Conservation (phyloP, 2,888 invertebrate genomes). For the Microchrysa polita region DNA sequence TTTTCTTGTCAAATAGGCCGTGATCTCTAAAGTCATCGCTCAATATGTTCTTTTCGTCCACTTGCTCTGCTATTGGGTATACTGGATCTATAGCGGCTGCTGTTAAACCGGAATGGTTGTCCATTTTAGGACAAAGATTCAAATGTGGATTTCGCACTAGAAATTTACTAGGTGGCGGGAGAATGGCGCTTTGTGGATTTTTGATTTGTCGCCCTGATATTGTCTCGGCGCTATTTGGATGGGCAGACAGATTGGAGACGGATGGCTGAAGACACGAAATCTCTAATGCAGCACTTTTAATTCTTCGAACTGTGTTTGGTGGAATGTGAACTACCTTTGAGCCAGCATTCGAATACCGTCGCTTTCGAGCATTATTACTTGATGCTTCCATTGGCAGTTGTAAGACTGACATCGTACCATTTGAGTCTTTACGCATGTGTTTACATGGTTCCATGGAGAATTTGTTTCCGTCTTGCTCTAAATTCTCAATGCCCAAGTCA, state of each 20-base stretch:
- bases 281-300: constrained; percentile 77
- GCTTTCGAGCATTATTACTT: constrained; percentile 47
- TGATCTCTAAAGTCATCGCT: constrained; percentile 66
- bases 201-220: constrained; percentile 73
- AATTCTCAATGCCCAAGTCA: constrained; percentile 63
- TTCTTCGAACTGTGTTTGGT: constrained; percentile 68
- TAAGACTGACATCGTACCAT: constrained; percentile 72
- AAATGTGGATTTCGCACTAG: constrained; percentile 76
- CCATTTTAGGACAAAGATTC: constrained; percentile 71
- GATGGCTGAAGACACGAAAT: constrained; percentile 76
- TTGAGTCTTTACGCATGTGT: constrained; percentile 70
- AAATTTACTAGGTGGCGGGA: constrained; percentile 77
- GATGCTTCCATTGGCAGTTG: constrained; percentile 65
- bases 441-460: constrained; percentile 56
- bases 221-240: constrained; percentile 83
- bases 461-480: constrained; percentile 52
- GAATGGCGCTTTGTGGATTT: constrained; percentile 71
- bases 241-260: constrained; percentile 77
- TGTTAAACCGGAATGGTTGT: constrained; percentile 54
- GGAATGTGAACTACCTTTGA: constrained; percentile 64
- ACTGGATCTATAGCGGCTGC: constrained; percentile 69
- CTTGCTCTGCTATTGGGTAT: constrained; percentile 86
- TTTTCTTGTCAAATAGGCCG: constrained; percentile 67
- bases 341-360: constrained; percentile 65
- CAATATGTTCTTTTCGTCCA: constrained; percentile 72